A percentile compares a stretch with the other conserved stretches of the same genome.
Conservation (phyloP, 92 coral and sea anemone genomes). For the Phymanthus crucifer region DNA sequence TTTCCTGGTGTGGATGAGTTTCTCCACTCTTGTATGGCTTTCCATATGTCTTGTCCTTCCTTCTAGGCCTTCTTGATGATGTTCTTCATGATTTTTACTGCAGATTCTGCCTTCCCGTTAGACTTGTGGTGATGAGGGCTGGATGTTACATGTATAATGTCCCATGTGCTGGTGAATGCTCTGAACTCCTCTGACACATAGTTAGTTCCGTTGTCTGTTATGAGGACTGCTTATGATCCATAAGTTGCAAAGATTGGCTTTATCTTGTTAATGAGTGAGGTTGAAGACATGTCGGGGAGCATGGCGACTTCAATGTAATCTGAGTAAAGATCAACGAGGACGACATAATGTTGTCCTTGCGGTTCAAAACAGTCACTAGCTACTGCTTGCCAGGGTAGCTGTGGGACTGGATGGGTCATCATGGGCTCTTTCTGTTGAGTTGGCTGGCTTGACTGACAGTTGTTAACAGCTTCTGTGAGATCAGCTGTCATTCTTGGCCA, state of each 20-base stretch:
- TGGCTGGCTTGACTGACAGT: slow-evolving; percentile 29
- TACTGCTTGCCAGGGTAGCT: slow-evolving; percentile 55
- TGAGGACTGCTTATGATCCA: slow-evolving; percentile 40
- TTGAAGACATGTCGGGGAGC: slow-evolving; percentile 18
- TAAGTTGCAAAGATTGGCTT: slow-evolving; percentile 58
- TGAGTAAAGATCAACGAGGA: slow-evolving; percentile 39
- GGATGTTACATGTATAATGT: slow-evolving; percentile 38
- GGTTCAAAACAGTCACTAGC: slow-evolving; percentile 45
- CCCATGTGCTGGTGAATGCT: slow-evolving; percentile 27
- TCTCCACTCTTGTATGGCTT: slow-evolving; percentile 56
- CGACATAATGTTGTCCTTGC: slow-evolving; percentile 21
- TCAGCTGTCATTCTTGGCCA: slow-evolving; percentile 63
- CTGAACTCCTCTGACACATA: slow-evolving; percentile 31
- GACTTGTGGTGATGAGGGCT: slow-evolving; percentile 49
- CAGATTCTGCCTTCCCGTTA: slow-evolving; percentile 47
- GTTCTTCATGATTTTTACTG: slow-evolving; percentile 33
- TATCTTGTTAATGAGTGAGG: slow-evolving; percentile 26
- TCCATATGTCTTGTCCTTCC: slow-evolving; percentile 57
- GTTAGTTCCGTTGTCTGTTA: slow-evolving; percentile 53
- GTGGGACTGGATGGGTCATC: slow-evolving; percentile 56
- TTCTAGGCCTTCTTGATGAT: slow-evolving; percentile 44
- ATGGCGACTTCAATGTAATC: slow-evolving; percentile 54
- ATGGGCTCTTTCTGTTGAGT: slow-evolving; percentile 48
- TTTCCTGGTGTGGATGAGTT: slow-evolving; percentile 47
- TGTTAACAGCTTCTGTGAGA: slow-evolving; percentile 26